Evolutionary conservation across 1,140 invertebrate species (phyloP).

Genomic region (Asobara japonica): DNA sequence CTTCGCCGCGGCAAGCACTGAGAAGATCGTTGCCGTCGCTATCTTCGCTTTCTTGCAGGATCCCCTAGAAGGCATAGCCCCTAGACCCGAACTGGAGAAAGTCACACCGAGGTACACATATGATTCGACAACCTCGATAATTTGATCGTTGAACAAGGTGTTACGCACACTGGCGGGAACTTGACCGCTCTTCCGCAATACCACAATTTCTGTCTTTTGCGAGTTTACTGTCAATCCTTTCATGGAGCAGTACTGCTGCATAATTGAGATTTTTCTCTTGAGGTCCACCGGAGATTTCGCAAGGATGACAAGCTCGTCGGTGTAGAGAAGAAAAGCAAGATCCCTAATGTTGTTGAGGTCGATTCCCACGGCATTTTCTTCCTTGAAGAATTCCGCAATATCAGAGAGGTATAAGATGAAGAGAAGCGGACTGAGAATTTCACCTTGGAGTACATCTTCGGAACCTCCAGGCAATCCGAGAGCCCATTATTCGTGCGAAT

Average conservation of each 20-base stretch:
- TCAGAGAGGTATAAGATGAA: background rate
- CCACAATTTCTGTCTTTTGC: constrained; percentile 36
- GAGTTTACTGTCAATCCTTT: constrained; percentile 29
- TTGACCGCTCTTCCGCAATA: constrained; percentile 29
- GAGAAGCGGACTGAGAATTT: too few species aligned
- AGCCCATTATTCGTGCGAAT: too few species aligned
- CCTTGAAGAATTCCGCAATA: background rate
- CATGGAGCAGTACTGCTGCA: constrained; percentile 23
- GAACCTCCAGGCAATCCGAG: background rate
- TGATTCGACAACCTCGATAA: constrained; percentile 23
- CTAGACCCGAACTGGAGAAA: background rate
- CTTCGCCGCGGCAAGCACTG: background rate
- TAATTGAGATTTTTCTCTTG: constrained; percentile 14
- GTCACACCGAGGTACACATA: constrained; percentile 31
- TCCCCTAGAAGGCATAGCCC: background rate
- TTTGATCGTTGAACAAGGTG: constrained; percentile 11
- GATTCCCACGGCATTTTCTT: background rate
- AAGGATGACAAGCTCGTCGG: constrained; percentile 31
- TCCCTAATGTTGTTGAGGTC: constrained; percentile 2
- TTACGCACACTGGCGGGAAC: background rate
- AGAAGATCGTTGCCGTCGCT: background rate
- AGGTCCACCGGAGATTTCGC: constrained; percentile 23
- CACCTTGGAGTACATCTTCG: constrained; percentile 12
- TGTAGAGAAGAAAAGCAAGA: constrained; percentile 30
- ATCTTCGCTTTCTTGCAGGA: background rate